Percentiles rank a stretch among this genome's conserved stretches.
Conservation (phyloP, 2,888 invertebrate genomes). For the Metalampra italica region DNA sequence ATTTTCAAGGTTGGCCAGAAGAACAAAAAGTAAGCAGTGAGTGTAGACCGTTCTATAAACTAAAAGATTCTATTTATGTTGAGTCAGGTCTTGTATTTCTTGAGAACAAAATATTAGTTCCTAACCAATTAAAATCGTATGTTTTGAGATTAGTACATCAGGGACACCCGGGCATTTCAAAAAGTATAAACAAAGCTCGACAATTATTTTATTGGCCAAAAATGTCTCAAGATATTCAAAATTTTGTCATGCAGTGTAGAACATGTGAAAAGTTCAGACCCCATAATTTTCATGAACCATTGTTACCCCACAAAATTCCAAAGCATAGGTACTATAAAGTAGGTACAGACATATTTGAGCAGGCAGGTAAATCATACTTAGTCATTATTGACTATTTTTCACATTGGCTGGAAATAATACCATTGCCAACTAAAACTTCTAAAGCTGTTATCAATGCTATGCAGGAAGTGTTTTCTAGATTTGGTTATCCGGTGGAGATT, state of each 20-base stretch:
- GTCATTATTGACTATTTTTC: conserved; percentile 7
- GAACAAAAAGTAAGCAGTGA: conserved; percentile 1
- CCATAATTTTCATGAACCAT: conserved; percentile 3
- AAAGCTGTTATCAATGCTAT: conserved; percentile 5
- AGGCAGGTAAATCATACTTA: background rate
- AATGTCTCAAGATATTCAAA: conserved; percentile 2
- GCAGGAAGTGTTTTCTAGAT: conserved; percentile 5
- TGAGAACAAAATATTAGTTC: conserved; percentile 8
- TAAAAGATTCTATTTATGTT: conserved; percentile 10
- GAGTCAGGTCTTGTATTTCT: conserved; percentile 6
- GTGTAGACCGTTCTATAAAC: conserved; percentile 4
- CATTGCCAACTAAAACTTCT: conserved; percentile 2
- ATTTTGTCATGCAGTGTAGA: conserved; percentile 5
- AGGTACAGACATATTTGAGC: conserved; percentile 7
- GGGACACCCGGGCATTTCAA: conserved; percentile 8
- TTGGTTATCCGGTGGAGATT: conserved; percentile 6
- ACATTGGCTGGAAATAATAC: conserved; percentile 6
- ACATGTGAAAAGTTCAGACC: conserved; percentile 13
- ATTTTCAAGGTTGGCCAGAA: conserved; percentile 9
- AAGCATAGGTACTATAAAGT: conserved; percentile 8
- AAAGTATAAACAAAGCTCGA: conserved; percentile 2
- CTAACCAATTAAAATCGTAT: conserved; percentile 3
- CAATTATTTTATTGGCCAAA: conserved; percentile 5
- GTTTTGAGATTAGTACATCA: conserved; percentile 6
- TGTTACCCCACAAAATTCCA: conserved; percentile 9